Evolutionary conservation across 2,888 invertebrate genomes (phyloP), one percentile per base, ranked within the genome.

Genomic region (Siphlonurus alternatus): DNA sequence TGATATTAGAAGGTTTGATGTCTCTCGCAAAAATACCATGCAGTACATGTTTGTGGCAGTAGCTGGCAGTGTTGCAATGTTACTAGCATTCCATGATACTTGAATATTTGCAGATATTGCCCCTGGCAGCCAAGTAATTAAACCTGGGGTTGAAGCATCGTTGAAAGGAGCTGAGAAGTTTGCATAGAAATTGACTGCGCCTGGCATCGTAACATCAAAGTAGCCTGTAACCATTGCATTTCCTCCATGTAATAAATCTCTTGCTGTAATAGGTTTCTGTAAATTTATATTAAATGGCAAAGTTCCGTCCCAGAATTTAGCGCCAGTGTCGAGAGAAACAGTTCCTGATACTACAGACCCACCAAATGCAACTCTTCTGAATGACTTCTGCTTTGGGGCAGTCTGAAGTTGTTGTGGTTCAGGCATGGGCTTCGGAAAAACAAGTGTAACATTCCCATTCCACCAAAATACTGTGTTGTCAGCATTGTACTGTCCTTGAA

Each of bases 381-480:
- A n/a, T n/a, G n/a, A n/a, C 15, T 15, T 15, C 15, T 38, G 38
- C 5, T 15, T 38, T 38, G 38, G 38, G 15, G 38, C 38, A 10
- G 15, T 5, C 15, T 5, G 7, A 10, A 20, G 20, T 20, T 7
- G n/a, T 20, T 7, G n/a, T 5, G 56, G 19, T 56, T 20, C n/a
- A 20, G 56, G 56, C 20, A 7, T 5, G n/a, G n/a, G 7, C 5
- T 56, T n/a, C 7, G 61, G 64, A 2, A 64, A 1, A 3, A 64
- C 18, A 23, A 64, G 19, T 3, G 64, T 60, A 19, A 64, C 53
- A 19, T 64, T 64, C 15, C 64, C 64, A 64, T 64, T 51, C 64
- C 64, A 64, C 23, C 22, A 51, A 53, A 64, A 64, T 25, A 51
- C 23, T 24, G 51, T 51, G 10, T 38, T 25, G 54, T 60, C 64